Evolutionary conservation across 2,888 invertebrate genomes (phyloP), one percentile per base, ranked within the genome.

Genomic region (Diadegma fenestrale): DNA sequence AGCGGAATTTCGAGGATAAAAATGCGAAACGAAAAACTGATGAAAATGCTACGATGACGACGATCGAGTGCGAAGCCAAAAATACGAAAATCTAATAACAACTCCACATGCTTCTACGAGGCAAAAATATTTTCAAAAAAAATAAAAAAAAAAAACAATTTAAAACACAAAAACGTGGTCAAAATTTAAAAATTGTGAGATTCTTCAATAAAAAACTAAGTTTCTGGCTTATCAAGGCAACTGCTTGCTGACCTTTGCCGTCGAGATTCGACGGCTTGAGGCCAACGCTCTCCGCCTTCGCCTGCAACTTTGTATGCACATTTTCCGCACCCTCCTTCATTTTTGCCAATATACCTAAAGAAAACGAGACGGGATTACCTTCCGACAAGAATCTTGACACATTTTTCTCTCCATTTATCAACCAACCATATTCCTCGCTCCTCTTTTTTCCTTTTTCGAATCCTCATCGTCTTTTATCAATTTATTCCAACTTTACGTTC

Each of bases 321-420:
- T 96, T 98, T 94, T 99, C 99, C 0, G 99, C 99, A 71, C 98
- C 98, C 93, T 99, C 99, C 95, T 99, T 99, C 95, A 99, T 98
- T 94, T 98, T 99, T 80, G 98, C 98, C 90, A 99, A 95, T 92
- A 99, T 97, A 93, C 98, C 98, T 97, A 94, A 41, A 93, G 93
- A 80, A 80, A 58, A 93, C 87, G 68, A 87, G 75, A 93, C 88
- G 63, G 86, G 72, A 88, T 69, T 81, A 73, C 68, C 78, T 85
- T 81, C 63, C 71, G 69, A 22, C 2, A 4, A 84, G 41, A 77
- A 81, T 77, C 69, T 26, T 77, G n/a, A 76, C 43, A 37, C 61
- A 17, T 48, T 71, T 68, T n/a, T 48, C 43, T 48, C 63, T 51
- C 19, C 45, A 37, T 41, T 41, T 48, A n/a, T 4, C 37, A 7